Evolutionary conservation across 2,888 invertebrate genomes (phyloP).

Genomic region (Spicauda simplicius): DNA sequence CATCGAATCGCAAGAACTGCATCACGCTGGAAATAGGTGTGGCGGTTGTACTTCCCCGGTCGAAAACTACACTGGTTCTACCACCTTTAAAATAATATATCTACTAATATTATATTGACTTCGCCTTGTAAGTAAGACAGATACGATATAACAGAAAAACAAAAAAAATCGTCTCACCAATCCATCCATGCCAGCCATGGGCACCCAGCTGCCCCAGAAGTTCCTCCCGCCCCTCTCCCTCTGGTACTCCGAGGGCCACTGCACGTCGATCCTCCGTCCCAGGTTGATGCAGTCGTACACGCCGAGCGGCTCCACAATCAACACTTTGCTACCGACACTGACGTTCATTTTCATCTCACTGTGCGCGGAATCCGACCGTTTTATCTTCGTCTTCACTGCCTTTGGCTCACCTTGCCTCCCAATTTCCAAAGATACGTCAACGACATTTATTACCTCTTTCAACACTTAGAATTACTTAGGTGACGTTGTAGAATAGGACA

Average conservation of each 20-base stretch:
- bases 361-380: slow-evolving; percentile 71
- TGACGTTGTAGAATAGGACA: too few species aligned
- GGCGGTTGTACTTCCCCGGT: too few species aligned
- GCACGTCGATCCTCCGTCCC: slow-evolving; percentile 95
- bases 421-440: too few species aligned
- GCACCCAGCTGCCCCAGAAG: slow-evolving; percentile 95
- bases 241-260: slow-evolving; percentile 97
- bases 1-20: too few species aligned
- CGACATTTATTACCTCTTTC: too few species aligned
- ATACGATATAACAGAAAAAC: too few species aligned
- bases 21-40: too few species aligned
- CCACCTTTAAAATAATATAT: too few species aligned
- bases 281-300: slow-evolving; percentile 97
- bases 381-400: slow-evolving; percentile 75
- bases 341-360: slow-evolving; percentile 73
- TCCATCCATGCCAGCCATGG: slow-evolving; percentile 96
- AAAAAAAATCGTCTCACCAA: slow-evolving; percentile 83
- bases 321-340: slow-evolving; percentile 75
- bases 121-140: too few species aligned
- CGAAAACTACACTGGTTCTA: too few species aligned
- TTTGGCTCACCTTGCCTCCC: slow-evolving; percentile 65
- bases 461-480: too few species aligned
- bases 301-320: slow-evolving; percentile 77
- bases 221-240: slow-evolving; percentile 93
- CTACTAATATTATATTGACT: too few species aligned